Conservation (phyloP, 92 coral and sea anemone genomes). For the Siderastrea siderea region DNA sequence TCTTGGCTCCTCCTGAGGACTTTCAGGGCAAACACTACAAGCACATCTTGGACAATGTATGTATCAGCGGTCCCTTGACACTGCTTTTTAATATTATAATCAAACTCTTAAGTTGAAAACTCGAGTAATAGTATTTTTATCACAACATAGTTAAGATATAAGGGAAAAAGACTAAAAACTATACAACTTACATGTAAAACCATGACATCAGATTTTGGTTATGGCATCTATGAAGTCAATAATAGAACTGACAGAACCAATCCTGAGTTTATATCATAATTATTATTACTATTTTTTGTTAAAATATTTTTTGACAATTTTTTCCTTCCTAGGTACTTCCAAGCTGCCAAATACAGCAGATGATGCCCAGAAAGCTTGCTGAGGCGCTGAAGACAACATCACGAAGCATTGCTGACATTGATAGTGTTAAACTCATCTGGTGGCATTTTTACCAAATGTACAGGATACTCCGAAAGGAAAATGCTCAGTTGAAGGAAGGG, state of each 20-base stretch:
- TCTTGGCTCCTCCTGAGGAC: not conserved
- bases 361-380: not conserved
- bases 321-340: not conserved
- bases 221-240: too few relatives aligned
- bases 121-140: too few relatives aligned
- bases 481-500: not conserved
- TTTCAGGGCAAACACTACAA: constrained; percentile 9
- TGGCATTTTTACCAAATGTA: not conserved
- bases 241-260: too few relatives aligned
- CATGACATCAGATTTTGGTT: too few relatives aligned
- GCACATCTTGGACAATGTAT: constrained; percentile 10
- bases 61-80: not conserved
- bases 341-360: not conserved
- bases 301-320: too few relatives aligned
- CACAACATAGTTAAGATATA: too few relatives aligned
- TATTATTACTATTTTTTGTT: too few relatives aligned
- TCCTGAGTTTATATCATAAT: too few relatives aligned
- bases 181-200: too few relatives aligned
- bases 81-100: too few relatives aligned
- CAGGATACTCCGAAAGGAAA: not conserved
- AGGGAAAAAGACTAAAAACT: too few relatives aligned
- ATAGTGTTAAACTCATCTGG: not conserved
- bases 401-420: not conserved
- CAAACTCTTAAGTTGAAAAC: too few relatives aligned
- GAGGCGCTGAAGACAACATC: not conserved